Base-by-base conservation (phyloP, 2,113 vertebrate genomes). In the Oryzias woworae region DNA sequence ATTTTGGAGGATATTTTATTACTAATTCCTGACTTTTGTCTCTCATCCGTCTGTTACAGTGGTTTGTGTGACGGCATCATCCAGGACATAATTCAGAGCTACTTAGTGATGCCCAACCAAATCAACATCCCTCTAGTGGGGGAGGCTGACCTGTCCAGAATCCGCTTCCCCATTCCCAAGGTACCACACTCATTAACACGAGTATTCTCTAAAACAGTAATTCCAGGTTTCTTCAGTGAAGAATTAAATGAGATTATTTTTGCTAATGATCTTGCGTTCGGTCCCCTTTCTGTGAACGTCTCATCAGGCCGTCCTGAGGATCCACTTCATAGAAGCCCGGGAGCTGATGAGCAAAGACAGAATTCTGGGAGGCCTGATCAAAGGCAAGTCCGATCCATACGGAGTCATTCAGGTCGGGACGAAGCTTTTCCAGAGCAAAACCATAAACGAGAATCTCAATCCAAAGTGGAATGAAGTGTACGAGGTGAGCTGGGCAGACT, bases 311-410 rank as follows among this genome's bases (percentile, higher is more conserved):
- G 80, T 99, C 61, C 73, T 99, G 50, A 91, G 97, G 74, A 94
- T 99, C 83, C 94, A 98, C 80, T 97, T 99, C 57, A 80, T 95
- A 26, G 96, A 98, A 91, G 97, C 95, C 59, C 94, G 96, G 83
- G 94, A 98, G 47, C 83, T 99, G 53, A 69, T 95, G 48, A 91
- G 92, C 4, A 99, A 99, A 82, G 97, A 99, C 66, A 96, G 83
- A 58, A 91, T 94, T 44, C 75, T 99, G 55, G 95, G 96, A 18
- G 96, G 97, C 23, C 85, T 98, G 43, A 92, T 98, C 77, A 99
- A 95, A 77, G 96, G 97, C 7, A 98, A 98, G 85, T 99, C 97
- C 0, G 97, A 99, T 76, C 97, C 97, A 1, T 99, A 99, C 8
- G 96, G 95, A 8, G 89, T 98, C 20, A 82, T 98, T 58, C 90